Percentiles rank a stretch among this genome's conserved stretches.
phyloP scores from a whole-genome alignment of 2,113 vertebrate species.

The Callorhinus ursinus region DNA sequence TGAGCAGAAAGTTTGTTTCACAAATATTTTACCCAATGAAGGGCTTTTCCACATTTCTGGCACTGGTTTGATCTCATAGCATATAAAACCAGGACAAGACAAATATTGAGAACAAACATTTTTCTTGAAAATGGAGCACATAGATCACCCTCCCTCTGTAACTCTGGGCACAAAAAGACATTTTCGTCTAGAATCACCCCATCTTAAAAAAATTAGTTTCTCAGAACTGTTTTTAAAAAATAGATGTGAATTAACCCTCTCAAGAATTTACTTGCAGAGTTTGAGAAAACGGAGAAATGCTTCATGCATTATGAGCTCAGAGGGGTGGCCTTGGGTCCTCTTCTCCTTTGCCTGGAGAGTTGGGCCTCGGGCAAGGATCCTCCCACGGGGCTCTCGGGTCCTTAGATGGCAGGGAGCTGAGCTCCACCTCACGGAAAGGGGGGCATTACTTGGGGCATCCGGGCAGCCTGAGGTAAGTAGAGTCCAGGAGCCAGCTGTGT shows the following conservation, averaged over 20 bases:
- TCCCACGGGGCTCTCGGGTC: rapidly evolving
- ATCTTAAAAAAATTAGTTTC: background rate
- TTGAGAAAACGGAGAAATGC: background rate
- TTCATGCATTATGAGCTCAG: background rate
- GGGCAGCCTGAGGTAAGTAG: background rate
- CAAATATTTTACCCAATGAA: too few species aligned
- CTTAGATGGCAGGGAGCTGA: background rate
- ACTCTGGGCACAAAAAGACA: background rate
- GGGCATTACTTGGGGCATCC: background rate
- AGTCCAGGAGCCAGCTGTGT: background rate
- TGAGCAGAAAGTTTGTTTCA: background rate
- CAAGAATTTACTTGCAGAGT: background rate
- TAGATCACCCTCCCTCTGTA: background rate
- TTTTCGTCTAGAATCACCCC: background rate
- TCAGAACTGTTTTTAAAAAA: background rate
- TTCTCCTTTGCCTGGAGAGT: background rate
- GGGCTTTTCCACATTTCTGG: background rate
- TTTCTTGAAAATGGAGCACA: background rate
- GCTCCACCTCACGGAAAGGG: background rate
- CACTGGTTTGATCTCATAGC: background rate
- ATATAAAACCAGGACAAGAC: background rate
- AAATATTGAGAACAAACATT: background rate
- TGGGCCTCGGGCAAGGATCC: rapidly evolving
- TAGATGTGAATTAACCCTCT: too few species aligned
- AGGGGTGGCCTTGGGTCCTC: background rate